These are phyloP conservation scores for Tenebrio molitor DNA, from an alignment of 1,140 invertebrate species.

Conservation along the genomic window DNA sequence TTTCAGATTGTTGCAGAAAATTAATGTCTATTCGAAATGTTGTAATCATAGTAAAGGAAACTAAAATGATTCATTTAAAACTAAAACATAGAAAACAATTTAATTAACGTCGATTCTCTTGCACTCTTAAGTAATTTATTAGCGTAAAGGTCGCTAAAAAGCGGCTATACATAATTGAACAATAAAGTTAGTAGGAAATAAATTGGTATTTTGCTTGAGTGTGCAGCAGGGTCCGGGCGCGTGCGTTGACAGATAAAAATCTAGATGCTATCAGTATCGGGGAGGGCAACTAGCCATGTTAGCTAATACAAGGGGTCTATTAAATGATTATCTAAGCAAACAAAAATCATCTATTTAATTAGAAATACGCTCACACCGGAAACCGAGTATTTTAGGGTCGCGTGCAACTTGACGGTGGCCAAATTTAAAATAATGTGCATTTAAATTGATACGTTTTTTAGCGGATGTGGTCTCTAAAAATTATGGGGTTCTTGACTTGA, in stretches of 20 bases:
- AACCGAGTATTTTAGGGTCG: constrained; percentile 62
- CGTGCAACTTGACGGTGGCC: constrained; percentile 54
- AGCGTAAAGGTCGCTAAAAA: constrained; percentile 5
- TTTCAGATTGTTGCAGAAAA: no score
- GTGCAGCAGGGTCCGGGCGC: constrained; percentile 49
- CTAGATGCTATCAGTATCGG: constrained; percentile 59
- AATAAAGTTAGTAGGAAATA: constrained; percentile 43
- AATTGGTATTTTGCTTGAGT: constrained; percentile 48
- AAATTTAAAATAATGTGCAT: constrained; percentile 59
- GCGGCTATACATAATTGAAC: constrained; percentile 40
- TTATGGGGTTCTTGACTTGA: constrained; percentile 48
- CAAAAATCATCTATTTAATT: constrained; percentile 68
- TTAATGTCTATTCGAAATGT: no score
- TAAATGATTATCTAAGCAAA: constrained; percentile 69
- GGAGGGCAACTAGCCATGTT: constrained; percentile 63
- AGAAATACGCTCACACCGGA: constrained; percentile 64
- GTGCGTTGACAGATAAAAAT: constrained; percentile 56
- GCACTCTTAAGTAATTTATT: constrained; percentile 21
- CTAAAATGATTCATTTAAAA: no score
- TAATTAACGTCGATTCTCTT: neutral
- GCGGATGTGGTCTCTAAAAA: constrained; percentile 47
- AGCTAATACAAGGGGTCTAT: constrained; percentile 62
- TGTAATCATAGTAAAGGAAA: no score
- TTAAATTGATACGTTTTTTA: constrained; percentile 54
- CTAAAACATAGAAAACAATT: no score